These are phyloP conservation scores for Pseudomyrmex dendroicus DNA, from an alignment of 1,140 invertebrate genomes.

Conservation along the genomic window DNA sequence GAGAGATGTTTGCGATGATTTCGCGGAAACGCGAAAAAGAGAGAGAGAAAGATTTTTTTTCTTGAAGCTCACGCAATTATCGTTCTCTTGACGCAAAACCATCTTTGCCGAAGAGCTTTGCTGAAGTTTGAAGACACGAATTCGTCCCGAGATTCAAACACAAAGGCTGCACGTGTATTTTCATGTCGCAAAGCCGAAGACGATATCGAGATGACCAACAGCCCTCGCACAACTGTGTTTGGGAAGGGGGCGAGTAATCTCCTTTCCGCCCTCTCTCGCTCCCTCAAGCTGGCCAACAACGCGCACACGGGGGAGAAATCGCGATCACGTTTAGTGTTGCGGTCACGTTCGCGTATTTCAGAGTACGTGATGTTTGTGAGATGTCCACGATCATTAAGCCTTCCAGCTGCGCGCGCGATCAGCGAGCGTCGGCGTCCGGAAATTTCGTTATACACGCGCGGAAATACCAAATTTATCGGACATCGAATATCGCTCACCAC, in stretches of 20 bases:
- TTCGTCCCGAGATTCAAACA: background rate
- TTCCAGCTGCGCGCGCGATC: constrained; percentile 55
- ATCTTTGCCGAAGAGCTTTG: background rate
- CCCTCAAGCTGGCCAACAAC: constrained; percentile 34
- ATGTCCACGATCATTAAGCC: constrained; percentile 76
- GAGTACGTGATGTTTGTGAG: constrained; percentile 77
- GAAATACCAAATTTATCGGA: constrained; percentile 55
- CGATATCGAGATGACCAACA: constrained; percentile 7
- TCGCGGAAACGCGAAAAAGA: background rate
- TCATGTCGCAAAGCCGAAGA: background rate
- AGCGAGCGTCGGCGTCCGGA: constrained; percentile 40
- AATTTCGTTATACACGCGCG: constrained; percentile 55
- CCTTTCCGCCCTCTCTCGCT: constrained; percentile 34
- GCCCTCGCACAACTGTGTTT: background rate
- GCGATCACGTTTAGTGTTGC: constrained; percentile 72
- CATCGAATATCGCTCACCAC: constrained; percentile 27
- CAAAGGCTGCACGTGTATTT: background rate
- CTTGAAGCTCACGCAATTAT: background rate
- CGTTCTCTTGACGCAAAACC: background rate
- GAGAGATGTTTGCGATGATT: background rate
- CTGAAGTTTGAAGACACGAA: background rate
- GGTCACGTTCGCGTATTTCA: constrained; percentile 78
- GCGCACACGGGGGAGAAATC: constrained; percentile 5
- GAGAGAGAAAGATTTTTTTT: background rate
- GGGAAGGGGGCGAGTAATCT: background rate